These are phyloP conservation scores for Alectura lathami DNA, from an alignment of 2,113 vertebrate species.

Conservation along the genomic window DNA sequence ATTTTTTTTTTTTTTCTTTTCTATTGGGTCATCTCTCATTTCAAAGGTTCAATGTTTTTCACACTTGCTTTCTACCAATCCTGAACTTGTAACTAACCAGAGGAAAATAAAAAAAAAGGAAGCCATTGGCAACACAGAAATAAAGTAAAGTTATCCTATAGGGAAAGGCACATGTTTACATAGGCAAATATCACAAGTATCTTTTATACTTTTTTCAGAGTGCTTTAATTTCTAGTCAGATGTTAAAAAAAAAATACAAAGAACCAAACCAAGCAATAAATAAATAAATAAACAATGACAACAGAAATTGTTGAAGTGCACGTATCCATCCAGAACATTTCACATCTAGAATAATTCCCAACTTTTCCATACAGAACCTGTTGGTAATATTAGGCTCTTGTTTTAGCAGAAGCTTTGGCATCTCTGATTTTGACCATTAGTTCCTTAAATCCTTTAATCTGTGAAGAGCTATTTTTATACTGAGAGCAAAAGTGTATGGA, in stretches of 20 bases:
- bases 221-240: neutral
- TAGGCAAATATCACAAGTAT: neutral
- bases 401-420: neutral
- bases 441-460: constrained; percentile 50
- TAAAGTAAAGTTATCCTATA: neutral
- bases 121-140: neutral
- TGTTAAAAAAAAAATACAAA: neutral
- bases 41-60: neutral
- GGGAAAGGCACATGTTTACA: neutral
- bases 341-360: neutral
- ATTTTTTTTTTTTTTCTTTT: neutral
- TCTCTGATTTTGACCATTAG: constrained; percentile 17
- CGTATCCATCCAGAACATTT: neutral
- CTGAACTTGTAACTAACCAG: neutral
- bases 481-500: constrained; percentile 28
- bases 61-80: neutral
- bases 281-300: neutral
- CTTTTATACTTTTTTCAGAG: neutral
- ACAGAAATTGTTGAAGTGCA: neutral
- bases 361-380: neutral
- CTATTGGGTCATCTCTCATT: neutral
- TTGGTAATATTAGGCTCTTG: neutral
- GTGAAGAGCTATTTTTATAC: constrained; percentile 10
- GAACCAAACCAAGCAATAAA: neutral
- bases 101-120: neutral